Conservation (phyloP, 1,140 invertebrate species). For the Dermatophagoides farinae region DNA sequence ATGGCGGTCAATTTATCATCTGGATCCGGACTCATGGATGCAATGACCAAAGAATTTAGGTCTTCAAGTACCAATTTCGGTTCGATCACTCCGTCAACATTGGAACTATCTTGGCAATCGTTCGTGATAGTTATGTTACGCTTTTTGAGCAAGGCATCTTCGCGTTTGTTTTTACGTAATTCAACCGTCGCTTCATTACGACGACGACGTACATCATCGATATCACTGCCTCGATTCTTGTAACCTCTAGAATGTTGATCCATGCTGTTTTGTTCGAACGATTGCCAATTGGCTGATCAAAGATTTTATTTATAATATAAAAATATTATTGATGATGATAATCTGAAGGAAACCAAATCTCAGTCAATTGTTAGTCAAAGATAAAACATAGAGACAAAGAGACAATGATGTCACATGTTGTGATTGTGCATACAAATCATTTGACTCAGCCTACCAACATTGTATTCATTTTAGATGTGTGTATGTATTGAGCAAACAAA, state of each 20-base stretch:
- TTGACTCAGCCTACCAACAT: too few species aligned
- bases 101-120: slow-evolving; percentile 32
- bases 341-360: too few species aligned
- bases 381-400: too few species aligned
- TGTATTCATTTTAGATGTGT: too few species aligned
- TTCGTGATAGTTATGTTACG: slow-evolving; percentile 48
- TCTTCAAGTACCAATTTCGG: slow-evolving; percentile 20
- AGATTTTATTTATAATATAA: too few species aligned
- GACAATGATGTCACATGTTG: too few species aligned
- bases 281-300: too few species aligned
- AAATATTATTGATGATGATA: too few species aligned
- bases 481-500: too few species aligned
- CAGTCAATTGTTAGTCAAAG: too few species aligned
- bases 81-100: slow-evolving; percentile 32
- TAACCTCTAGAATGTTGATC: slow-evolving; percentile 17
- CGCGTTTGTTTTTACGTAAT: slow-evolving; percentile 73
- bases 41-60: slow-evolving; percentile 25
- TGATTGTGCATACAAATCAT: too few species aligned
- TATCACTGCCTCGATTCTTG: slow-evolving; percentile 21
- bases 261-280: neutral
- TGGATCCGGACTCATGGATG: slow-evolving; percentile 40
- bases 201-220: slow-evolving; percentile 55
- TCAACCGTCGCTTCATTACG: slow-evolving; percentile 69
- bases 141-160: slow-evolving; percentile 83
- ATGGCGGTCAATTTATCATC: slow-evolving; percentile 40